Evolutionary conservation across 2,797 vertebrate genomes (phyloP), one percentile per base, ranked within the genome.

Genomic region (Tadarida brasiliensis): DNA sequence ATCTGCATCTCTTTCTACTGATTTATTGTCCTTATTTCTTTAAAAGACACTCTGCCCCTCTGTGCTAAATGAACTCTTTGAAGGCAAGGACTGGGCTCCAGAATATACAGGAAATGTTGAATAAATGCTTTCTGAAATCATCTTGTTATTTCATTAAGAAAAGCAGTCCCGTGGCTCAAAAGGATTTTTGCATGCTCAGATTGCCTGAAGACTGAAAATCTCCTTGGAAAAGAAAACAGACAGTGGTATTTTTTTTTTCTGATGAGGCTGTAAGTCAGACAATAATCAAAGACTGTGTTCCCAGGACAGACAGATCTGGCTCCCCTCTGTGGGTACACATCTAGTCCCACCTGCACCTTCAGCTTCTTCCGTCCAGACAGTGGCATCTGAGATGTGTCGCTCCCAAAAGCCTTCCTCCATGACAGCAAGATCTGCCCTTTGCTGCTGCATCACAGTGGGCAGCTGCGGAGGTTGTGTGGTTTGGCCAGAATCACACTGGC

Each of bases 71-170:
- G 88, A 90, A 89, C 70, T 74, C 51, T 83, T 51, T 80, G 54
- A 74, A 91, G 56, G 74, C 51, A 89, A 51, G 47, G 24, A 51
- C 15, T 33, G 24, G 35, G n/a, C 63, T 87, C 61, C 47, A 81
- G 84, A 92, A 92, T 9, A 76, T 19, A 71, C 5, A 86, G 15
- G 49, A 86, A 94, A 93, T 76, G 14, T 87, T 71, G 39, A 92
- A 68, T 74, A 94, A 94, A 92, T 68, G 26, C 33, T 73, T 92
- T 28, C 57, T 70, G 33, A 87, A 90, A 63, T 95, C 77, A 90
- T 49, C 61, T 71, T 83, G 24, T 16, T 90, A 77, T 87, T 86
- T 91, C 44, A 87, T 90, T 83, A 68, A 57, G 70, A 94, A 94
- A 73, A 91, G 59, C 1, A 76, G n/a, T 47, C 57, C 61, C 85